Base-by-base conservation (phyloP, 2,888 invertebrate species). In the Morpho achilles region DNA sequence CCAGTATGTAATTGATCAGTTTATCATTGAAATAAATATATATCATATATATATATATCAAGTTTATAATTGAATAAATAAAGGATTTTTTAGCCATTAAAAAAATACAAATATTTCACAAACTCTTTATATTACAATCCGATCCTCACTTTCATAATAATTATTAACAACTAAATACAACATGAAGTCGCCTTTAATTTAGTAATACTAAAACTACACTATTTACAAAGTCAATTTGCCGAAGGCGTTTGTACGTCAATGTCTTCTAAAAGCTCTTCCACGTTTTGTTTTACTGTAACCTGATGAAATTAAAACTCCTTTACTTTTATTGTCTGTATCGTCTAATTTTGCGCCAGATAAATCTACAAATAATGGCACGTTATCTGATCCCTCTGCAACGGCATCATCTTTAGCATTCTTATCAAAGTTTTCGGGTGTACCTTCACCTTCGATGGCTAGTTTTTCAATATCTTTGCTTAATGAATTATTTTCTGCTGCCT, bases 401-500 rank as follows among this genome's bases (percentile, higher is more conserved):
- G 68, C 68, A 54, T 87, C 84, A 23, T 79, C 80, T 44, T 68
- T 67, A 16, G 54, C 39, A 52, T 72, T 75, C 64, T 78, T 84
- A 58, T 78, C 72, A 67, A 90, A 89, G 50, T 75, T 79, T 71
- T 87, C 89, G 46, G 86, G 88, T 51, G 73, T 79, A 47, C 92
- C 91, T 62, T 91, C 88, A 55, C 91, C 91, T 72, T 87, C 85
- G 53, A 91, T 89, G 23, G 91, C 92, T 40, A 93, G 82, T 67
- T 92, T 90, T 69, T 93, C 93, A 63, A 93, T 85, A 65, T 94
- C 93, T 80, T 93, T 92, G 65, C 93, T 93, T 50, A 92, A 84
- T 7, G 96, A 94, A 80, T 97, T 97, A 67, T 95, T 96, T 84
- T 96, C 96, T 23, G 97, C 97, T 49, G 96, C 96, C 74, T 95